Percentiles rank a stretch among this genome's conserved stretches.
These are phyloP conservation scores for Acanthurus tractus DNA, from an alignment of 2,797 vertebrate genomes.

Conservation along the genomic window DNA sequence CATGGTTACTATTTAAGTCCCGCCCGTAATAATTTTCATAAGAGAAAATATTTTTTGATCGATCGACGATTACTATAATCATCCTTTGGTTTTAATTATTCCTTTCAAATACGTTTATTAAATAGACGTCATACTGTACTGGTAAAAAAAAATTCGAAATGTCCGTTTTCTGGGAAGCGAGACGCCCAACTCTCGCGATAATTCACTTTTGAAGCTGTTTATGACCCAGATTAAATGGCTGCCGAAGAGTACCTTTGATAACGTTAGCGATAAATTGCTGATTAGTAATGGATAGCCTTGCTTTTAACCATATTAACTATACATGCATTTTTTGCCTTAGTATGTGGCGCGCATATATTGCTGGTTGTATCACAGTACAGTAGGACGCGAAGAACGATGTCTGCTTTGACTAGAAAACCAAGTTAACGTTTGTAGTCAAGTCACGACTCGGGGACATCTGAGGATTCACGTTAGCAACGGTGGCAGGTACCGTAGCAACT, in stretches of 20 bases:
- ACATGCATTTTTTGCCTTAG: not conserved
- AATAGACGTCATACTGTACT: not conserved
- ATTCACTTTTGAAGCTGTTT: constrained; percentile 2
- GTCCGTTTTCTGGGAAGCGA: constrained; percentile 33
- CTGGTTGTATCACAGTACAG: not conserved
- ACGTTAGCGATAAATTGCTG: constrained; percentile 3
- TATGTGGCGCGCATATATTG: not conserved
- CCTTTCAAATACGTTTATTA: not conserved
- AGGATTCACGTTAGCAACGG: constrained; percentile 74
- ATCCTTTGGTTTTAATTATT: not conserved
- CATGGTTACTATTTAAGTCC: constrained; percentile 57
- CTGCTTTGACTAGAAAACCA: constrained; percentile 24
- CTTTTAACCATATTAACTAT: not conserved
- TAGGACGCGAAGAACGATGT: constrained; percentile 15
- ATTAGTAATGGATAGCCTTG: not conserved
- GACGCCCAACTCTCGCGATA: constrained; percentile 72
- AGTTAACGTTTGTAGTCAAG: constrained; percentile 48
- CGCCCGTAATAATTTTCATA: constrained; percentile 35
- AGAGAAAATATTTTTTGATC: not conserved
- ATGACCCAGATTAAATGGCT: constrained; percentile 64
- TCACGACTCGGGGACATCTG: constrained; percentile 33
- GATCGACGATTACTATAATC: not conserved
- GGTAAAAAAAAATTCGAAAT: constrained; percentile 40
- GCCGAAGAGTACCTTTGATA: constrained; percentile 39
- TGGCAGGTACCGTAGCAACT: constrained; percentile 79